Base-by-base conservation (phyloP, 92 coral and sea anemone species). In the Phymanthus crucifer region DNA sequence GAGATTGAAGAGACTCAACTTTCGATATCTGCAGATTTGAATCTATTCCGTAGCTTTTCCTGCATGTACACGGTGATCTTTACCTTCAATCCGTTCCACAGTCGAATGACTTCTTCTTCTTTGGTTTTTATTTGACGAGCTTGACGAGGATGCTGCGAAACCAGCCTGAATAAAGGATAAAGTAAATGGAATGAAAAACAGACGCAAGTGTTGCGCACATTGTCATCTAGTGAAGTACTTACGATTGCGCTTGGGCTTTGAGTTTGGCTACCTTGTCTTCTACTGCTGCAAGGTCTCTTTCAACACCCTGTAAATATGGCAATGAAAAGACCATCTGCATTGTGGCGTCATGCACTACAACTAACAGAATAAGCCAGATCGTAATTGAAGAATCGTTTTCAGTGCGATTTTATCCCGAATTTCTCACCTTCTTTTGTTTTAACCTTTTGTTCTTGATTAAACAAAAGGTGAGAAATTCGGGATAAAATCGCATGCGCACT, bases 241-340 rank as follows among this genome's bases (percentile, higher is more conserved):
- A 93, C 89, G 87, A 76, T 36, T 88, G 86, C 21, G 98, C 97
- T 79, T 94, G 97, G 32, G 90, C 93, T 37, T 92, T 83, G 34
- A 94, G 85, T 67, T 90, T 92, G 16, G 81, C 80, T 19, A 90
- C 89, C 82, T 94, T 94, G 82, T 94, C 97, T 17, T 88, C 97
- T 33, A 94, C 97, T 13, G 98, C 93, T 23, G 93, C 94, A 36
- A 94, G 91, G 68, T 94, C 97, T 74, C 98, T 80, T 78, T 94
- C 98, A 35, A 94, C 85, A 10, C 97, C 98, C 98, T 93, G 23
- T 21, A 14, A 21, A 76, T 18, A 6, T 4, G 11, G 14, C 9
- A 21, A 73, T 1, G 2, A 18, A 43, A 72, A 14, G n/a, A n/a
- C n/a, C n/a, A n/a, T n/a, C n/a, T n/a, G n/a, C n/a, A n/a, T n/a